phyloP scores from a whole-genome alignment of 1,140 invertebrate genomes.

The Goniozus legneri region DNA sequence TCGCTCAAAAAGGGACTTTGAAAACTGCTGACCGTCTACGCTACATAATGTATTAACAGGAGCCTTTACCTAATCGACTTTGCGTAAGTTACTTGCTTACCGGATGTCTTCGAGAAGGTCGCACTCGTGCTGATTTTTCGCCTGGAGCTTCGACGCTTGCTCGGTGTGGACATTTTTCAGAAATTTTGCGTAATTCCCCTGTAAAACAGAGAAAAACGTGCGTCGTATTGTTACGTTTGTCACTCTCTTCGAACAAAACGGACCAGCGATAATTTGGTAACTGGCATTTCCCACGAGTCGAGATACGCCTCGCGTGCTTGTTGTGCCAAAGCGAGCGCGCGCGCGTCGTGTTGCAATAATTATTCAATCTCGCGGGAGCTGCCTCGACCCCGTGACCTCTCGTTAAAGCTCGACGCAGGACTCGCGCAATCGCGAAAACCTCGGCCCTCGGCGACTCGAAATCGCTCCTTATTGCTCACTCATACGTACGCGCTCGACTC shows the following conservation, averaged over 20 bases:
- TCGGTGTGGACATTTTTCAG: slow-evolving; percentile 89
- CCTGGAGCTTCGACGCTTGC: slow-evolving; percentile 85
- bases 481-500: no score
- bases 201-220: slow-evolving; percentile 46
- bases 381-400: slow-evolving; percentile 11
- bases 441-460: no score
- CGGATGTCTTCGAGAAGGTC: slow-evolving; percentile 91
- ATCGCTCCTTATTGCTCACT: no score
- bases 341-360: no score
- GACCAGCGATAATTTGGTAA: no score
- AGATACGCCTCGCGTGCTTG: no score
- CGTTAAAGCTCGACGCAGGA: background rate
- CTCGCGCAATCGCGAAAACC: no score
- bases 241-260: no score
- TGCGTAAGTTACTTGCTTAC: slow-evolving; percentile 32
- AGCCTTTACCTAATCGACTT: slow-evolving; percentile 12
- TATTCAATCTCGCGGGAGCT: background rate
- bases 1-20: no score
- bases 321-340: no score
- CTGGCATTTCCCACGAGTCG: no score
- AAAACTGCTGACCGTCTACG: background rate
- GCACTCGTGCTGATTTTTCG: slow-evolving; percentile 95
- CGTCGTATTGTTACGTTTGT: no score
- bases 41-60: slow-evolving; percentile 4
- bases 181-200: slow-evolving; percentile 87